Evolutionary conservation across 2,113 vertebrate genomes (phyloP).

Genomic region (Ciconia maguari): DNA sequence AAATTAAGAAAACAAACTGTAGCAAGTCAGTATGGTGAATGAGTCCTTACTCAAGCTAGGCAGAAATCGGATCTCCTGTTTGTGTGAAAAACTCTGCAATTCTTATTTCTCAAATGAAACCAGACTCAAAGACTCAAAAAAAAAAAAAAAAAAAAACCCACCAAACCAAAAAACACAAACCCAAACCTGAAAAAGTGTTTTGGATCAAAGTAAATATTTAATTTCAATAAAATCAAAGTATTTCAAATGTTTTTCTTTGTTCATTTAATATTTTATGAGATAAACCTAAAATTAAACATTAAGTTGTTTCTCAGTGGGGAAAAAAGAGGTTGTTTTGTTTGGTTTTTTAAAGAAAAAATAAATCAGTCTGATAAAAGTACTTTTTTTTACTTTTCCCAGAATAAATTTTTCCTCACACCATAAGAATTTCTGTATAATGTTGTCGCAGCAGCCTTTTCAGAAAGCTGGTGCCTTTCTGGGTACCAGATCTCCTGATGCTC

Average conservation of each 20-base stretch:
- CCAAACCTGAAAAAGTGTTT: not conserved
- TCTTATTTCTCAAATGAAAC: not conserved
- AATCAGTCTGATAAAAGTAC: not conserved
- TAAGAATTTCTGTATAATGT: not conserved
- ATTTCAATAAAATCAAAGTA: conserved; percentile 22
- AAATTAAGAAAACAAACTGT: not conserved
- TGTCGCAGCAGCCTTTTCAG: not conserved
- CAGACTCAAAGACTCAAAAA: not conserved
- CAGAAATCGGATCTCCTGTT: not conserved
- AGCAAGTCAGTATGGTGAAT: not conserved
- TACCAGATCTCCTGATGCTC: not conserved
- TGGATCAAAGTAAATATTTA: conserved; percentile 33
- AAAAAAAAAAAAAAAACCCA: not conserved
- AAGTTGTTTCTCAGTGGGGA: not conserved
- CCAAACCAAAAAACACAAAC: not conserved
- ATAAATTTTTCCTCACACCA: not conserved
- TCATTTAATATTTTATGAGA: conserved; percentile 50
- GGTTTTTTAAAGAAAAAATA: not conserved
- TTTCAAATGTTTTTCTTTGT: conserved; percentile 17
- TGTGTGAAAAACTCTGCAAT: not conserved
- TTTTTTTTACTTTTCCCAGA: not conserved
- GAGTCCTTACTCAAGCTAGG: not conserved
- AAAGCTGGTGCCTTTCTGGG: not conserved
- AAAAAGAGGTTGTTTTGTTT: not conserved
- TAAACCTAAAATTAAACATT: conserved; percentile 30